These are phyloP conservation scores for Urocitellus parryii DNA, from an alignment of 2,113 vertebrate genomes.

Conservation along the genomic window DNA sequence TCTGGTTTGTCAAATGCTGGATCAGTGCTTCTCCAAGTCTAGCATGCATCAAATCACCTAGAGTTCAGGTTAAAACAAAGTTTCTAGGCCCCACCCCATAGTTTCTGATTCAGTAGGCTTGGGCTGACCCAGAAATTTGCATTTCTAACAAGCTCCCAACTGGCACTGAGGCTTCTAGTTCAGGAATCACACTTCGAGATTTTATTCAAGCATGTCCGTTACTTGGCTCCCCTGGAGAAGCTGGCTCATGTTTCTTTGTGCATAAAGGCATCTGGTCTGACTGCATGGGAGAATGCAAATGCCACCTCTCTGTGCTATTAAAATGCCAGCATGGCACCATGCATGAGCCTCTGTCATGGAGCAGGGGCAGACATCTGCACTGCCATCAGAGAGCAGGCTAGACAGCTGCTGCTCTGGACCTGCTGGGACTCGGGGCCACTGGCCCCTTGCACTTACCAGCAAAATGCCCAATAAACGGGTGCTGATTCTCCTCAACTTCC, in stretches of 20 bases:
- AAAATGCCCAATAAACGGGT: neutral
- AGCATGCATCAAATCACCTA: neutral
- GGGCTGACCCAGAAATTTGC: conserved; percentile 5
- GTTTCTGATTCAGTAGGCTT: neutral
- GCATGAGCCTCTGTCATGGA: neutral
- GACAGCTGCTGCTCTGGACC: neutral
- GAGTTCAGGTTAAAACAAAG: neutral
- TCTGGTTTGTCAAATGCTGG: neutral
- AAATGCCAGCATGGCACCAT: neutral
- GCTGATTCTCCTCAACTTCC: neutral
- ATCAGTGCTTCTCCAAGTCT: neutral
- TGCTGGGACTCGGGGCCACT: neutral
- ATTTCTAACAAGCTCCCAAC: conserved; percentile 30
- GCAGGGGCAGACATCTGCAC: neutral
- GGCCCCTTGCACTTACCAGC: neutral
- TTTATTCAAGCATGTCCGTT: conserved; percentile 44
- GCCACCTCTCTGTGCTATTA: neutral
- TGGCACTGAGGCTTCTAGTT: neutral
- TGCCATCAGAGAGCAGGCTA: neutral
- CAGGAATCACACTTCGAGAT: conserved; percentile 42
- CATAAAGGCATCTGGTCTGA: conserved; percentile 57
- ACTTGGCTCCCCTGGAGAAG: conserved; percentile 48
- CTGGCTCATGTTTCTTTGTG: neutral
- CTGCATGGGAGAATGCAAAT: conserved; percentile 24
- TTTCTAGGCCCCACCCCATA: neutral